Evolutionary conservation across 2,888 invertebrate genomes (phyloP).

Genomic region (Ectobius pallidus): DNA sequence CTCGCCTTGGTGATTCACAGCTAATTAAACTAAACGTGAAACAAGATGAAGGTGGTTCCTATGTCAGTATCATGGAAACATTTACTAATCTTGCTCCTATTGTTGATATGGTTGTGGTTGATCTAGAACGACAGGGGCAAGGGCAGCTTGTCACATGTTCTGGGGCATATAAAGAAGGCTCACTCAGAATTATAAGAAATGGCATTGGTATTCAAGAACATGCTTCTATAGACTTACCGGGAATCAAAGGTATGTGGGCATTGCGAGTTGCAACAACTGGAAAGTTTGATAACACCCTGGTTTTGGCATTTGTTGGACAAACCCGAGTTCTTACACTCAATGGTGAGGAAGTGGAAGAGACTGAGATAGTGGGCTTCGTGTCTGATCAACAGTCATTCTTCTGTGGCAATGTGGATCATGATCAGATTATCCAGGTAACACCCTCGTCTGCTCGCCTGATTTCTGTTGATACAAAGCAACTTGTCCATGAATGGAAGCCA

Average conservation of each 20-base stretch:
- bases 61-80: slow-evolving; percentile 93
- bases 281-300: slow-evolving; percentile 84
- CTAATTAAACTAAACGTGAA: slow-evolving; percentile 86
- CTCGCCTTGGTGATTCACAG: slow-evolving; percentile 95
- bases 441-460: slow-evolving; percentile 75
- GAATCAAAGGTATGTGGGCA: slow-evolving; percentile 98
- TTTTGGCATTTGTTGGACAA: slow-evolving; percentile 96
- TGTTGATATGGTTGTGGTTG: slow-evolving; percentile 97
- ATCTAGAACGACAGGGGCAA: slow-evolving; percentile 95
- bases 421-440: slow-evolving; percentile 82
- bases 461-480: slow-evolving; percentile 66
- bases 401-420: slow-evolving; percentile 86
- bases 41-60: slow-evolving; percentile 84
- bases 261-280: slow-evolving; percentile 69
- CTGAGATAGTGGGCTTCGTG: slow-evolving; percentile 89
- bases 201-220: slow-evolving; percentile 99
- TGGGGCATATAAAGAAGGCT: slow-evolving; percentile 96
- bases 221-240: slow-evolving; percentile 94
- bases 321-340: slow-evolving; percentile 86
- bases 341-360: slow-evolving; percentile 98
- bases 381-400: slow-evolving; percentile 93
- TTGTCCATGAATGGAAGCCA: slow-evolving; percentile 75
- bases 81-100: slow-evolving; percentile 98
- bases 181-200: slow-evolving; percentile 94
- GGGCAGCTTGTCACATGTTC: slow-evolving; percentile 98